Conservation (phyloP, 2,888 invertebrate genomes). For the Drosophila monieri region DNA sequence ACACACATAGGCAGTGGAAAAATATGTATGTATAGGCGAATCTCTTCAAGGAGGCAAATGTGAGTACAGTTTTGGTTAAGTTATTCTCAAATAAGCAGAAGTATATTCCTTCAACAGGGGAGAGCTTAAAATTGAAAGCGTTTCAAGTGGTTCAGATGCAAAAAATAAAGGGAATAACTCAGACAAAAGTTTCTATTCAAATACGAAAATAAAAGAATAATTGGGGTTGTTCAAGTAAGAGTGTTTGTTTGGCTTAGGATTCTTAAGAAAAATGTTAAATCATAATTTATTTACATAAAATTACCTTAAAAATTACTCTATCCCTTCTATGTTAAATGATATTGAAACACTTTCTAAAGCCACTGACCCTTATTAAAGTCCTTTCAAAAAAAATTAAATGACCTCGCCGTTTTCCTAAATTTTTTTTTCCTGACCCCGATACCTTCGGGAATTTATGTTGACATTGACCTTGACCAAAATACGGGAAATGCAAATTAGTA, state of each 20-base stretch:
- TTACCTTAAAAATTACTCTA: too few relatives aligned
- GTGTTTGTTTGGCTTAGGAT: background rate
- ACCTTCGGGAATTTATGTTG: slow-evolving; percentile 53
- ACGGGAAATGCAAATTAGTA: slow-evolving; percentile 71
- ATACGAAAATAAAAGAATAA: slow-evolving; percentile 2
- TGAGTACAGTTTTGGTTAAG: slow-evolving; percentile 50
- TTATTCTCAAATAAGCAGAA: slow-evolving; percentile 4
- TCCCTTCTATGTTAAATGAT: background rate
- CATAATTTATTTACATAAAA: background rate
- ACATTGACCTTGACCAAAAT: slow-evolving; percentile 74
- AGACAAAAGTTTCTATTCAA: slow-evolving; percentile 9
- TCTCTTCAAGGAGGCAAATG: slow-evolving; percentile 37
- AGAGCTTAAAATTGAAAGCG: slow-evolving; percentile 12
- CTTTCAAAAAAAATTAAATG: background rate
- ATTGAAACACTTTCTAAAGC: background rate
- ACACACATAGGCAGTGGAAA: slow-evolving; percentile 12
- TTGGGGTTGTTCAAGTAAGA: slow-evolving; percentile 1
- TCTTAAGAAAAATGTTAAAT: background rate
- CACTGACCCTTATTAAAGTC: slow-evolving; percentile 3
- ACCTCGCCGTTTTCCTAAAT: background rate
- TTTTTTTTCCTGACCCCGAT: slow-evolving; percentile 51
- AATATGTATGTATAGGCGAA: slow-evolving; percentile 10
- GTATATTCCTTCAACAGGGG: slow-evolving; percentile 2
- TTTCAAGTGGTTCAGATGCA: slow-evolving; percentile 14
- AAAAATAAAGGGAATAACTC: background rate